These are phyloP conservation scores for Bellardia pandia DNA, from an alignment of 2,888 invertebrate species.

Conservation along the genomic window DNA sequence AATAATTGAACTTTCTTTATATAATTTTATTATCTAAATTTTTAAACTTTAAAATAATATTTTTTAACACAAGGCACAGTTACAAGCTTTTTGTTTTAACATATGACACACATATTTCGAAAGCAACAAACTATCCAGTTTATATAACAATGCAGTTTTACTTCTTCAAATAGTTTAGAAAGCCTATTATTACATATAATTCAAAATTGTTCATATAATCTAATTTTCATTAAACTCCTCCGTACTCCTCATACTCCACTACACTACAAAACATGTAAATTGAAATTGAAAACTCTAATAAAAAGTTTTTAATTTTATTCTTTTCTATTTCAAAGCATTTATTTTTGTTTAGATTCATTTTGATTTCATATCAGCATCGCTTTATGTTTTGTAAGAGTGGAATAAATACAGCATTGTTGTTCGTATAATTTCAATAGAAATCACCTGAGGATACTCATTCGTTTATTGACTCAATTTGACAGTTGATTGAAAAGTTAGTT, in stretches of 20 bases:
- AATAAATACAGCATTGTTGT: neutral
- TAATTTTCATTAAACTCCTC: neutral
- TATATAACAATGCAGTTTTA: too few relatives aligned
- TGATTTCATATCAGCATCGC: neutral
- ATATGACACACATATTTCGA: too few relatives aligned
- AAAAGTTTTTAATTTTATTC: neutral
- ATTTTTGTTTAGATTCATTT: slow-evolving; percentile 4
- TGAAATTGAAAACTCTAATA: slow-evolving; percentile 1
- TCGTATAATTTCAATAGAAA: slow-evolving; percentile 58
- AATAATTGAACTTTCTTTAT: too few relatives aligned
- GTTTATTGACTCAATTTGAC: slow-evolving; percentile 52
- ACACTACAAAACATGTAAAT: neutral
- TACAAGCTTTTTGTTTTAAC: too few relatives aligned
- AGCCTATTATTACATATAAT: too few relatives aligned
- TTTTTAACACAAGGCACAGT: too few relatives aligned
- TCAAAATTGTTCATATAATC: neutral
- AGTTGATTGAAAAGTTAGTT: slow-evolving; percentile 63
- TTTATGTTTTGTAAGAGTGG: neutral
- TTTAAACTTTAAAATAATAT: too few relatives aligned
- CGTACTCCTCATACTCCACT: neutral
- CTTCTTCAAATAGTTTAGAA: too few relatives aligned
- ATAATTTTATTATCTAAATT: too few relatives aligned
- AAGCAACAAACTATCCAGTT: too few relatives aligned
- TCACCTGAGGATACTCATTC: slow-evolving; percentile 64
- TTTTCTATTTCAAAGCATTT: neutral